A percentile compares a stretch with the other conserved stretches of the same genome.
These are phyloP conservation scores for Thereva unica DNA, from an alignment of 2,888 invertebrate genomes.

Conservation along the genomic window DNA sequence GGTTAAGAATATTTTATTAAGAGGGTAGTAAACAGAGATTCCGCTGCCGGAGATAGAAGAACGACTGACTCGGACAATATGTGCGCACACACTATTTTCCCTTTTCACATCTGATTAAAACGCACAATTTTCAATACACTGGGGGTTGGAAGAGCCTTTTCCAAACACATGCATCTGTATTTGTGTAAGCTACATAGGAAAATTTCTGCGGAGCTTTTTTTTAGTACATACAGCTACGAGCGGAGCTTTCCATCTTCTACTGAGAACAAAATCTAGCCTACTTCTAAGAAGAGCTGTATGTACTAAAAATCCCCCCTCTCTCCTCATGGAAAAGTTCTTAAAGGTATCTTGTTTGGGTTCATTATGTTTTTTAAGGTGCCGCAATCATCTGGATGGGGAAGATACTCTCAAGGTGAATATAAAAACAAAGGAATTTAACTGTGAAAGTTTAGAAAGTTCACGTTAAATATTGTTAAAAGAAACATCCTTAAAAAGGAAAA, in stretches of 20 bases:
- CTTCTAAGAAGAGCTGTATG: conserved; percentile 22
- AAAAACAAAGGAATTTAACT: too few relatives aligned
- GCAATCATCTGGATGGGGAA: conserved; percentile 5
- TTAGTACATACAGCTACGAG: conserved; percentile 11
- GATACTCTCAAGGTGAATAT: too few relatives aligned
- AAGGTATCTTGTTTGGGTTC: conserved; percentile 25
- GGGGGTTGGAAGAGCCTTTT: conserved; percentile 2
- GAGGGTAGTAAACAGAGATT: conserved; percentile 17
- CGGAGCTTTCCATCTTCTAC: too few relatives aligned
- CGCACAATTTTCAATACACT: conserved; percentile 1
- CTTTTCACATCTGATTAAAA: conserved; percentile 12
- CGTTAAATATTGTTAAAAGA: not conserved
- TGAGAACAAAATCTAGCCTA: not conserved
- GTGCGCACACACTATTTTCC: conserved; percentile 36
- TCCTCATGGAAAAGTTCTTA: conserved; percentile 5
- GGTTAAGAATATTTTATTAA: conserved; percentile 13
- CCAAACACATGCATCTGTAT: conserved; percentile 8
- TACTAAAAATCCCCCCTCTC: conserved; percentile 30
- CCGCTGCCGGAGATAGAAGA: conserved; percentile 19
- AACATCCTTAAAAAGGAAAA: too few relatives aligned
- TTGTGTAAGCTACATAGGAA: not conserved
- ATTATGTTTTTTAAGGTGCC: not conserved
- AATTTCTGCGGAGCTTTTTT: not conserved
- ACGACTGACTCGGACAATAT: conserved; percentile 37
- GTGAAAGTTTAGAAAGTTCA: not conserved